These are phyloP conservation scores for Onychomys arenicola DNA, from an alignment of 2,797 vertebrate genomes.

Conservation along the genomic window DNA sequence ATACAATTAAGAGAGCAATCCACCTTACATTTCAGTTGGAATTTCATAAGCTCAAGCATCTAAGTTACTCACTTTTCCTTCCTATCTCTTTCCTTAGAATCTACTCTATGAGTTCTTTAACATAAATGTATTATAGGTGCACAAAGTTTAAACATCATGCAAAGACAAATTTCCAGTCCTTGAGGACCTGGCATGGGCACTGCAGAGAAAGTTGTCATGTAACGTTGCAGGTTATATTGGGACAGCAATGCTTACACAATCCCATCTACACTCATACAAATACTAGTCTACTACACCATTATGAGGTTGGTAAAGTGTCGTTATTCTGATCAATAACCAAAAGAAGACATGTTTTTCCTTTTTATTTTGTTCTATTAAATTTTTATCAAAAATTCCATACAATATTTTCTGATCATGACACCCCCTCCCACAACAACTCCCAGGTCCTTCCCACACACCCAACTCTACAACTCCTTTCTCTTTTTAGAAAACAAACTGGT, in stretches of 20 bases:
- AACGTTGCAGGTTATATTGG: background rate
- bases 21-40: background rate
- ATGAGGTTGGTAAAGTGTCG: background rate
- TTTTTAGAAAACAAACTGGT: background rate
- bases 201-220: background rate
- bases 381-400: background rate
- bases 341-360: background rate
- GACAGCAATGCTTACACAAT: fast-evolving
- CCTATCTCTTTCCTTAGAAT: background rate
- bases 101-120: background rate
- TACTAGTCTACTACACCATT: background rate
- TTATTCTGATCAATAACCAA: background rate
- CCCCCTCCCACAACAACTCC: background rate
- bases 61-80: background rate
- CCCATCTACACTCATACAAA: fast-evolving
- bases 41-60: background rate
- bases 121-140: background rate
- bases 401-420: background rate
- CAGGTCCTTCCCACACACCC: background rate
- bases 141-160: background rate
- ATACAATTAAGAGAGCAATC: background rate
- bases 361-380: background rate
- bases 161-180: background rate
- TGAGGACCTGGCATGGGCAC: background rate
- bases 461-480: background rate